Base-by-base conservation (phyloP, 2,888 invertebrate genomes). In the Antitype chi region DNA sequence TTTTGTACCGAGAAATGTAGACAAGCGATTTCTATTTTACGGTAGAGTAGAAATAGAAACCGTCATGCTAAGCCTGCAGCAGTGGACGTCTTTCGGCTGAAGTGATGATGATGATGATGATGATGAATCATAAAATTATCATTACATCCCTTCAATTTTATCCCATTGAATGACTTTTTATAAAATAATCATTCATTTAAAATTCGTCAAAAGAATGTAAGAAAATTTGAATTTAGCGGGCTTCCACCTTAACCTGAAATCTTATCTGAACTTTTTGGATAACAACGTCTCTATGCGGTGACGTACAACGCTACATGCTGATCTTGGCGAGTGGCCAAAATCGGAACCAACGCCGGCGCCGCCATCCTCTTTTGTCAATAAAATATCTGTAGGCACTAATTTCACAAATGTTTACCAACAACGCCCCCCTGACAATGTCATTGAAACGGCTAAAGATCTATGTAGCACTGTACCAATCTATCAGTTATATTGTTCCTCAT, bases 291-390 rank as follows among this genome's bases (percentile, higher is more conserved):
- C 23, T 9, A 28, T 52, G 8, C 15, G 15, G 7, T 62, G 66
- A 67, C 15, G 23, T 49, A 49, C 25, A 47, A 47, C 47, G 64
- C 47, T 25, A 43, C 8, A 17, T 17, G 38, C 17, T 52, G 23
- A 52, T 28, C 23, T 67, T 67, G 52, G 52, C 28, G 23, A 17
- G 67, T 52, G 67, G 23, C 52, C 49, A 67, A 67, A 28, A 28
- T 28, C 8, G 28, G 15, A 49, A 52, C 49, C 52, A 67, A 52
- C 15, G 2, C 28, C 28, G 28, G 28, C 15, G 2, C 28, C 28
- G 28, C 49, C 6, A 23, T 52, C 23, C 23, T 47, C 2, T 28
- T 49, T 66, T 23, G 23, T 66, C 23, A 66, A 13, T 28, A 25
- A 20, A 20, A 11, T 47, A 15, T 64, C 11, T 66, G 66, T 23